Percentiles rank a stretch among this genome's conserved stretches.
Evolutionary conservation across 2,888 invertebrate genomes (phyloP).

Genomic region (Cephus spinipes): DNA sequence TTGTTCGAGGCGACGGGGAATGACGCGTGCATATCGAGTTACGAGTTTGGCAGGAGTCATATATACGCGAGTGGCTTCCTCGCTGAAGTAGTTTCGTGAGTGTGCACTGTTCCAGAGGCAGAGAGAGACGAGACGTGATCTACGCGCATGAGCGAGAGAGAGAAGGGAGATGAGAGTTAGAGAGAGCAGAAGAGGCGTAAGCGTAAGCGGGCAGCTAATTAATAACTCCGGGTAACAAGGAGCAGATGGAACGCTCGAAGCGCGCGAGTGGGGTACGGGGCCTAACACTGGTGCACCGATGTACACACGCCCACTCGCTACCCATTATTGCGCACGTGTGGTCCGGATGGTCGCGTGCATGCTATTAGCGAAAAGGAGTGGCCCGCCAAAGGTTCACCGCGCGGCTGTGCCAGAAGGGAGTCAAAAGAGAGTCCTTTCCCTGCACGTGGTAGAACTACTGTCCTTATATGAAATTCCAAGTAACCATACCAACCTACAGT

Average conservation of each 20-base stretch:
- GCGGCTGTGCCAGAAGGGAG: background rate
- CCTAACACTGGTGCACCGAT: slow-evolving; percentile 1
- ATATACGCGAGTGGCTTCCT: background rate
- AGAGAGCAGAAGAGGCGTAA: background rate
- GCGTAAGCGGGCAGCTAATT: slow-evolving; percentile 48
- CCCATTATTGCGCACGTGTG: slow-evolving; percentile 63
- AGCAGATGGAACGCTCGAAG: slow-evolving; percentile 57
- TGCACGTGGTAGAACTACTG: background rate
- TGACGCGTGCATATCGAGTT: slow-evolving; percentile 10
- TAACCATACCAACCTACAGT: background rate
- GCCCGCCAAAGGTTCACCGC: slow-evolving; percentile 22
- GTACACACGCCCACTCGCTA: slow-evolving; percentile 46
- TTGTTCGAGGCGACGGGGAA: background rate
- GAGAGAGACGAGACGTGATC: background rate
- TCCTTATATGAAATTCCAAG: background rate
- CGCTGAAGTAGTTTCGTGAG: background rate
- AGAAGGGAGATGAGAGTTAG: background rate
- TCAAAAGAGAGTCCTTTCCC: background rate
- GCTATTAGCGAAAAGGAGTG: slow-evolving; percentile 59
- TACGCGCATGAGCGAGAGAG: background rate
- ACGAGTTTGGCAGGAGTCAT: slow-evolving; percentile 24
- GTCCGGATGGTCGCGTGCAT: slow-evolving; percentile 63
- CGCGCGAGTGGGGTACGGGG: slow-evolving; percentile 19
- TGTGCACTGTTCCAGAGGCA: background rate
- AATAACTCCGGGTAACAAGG: slow-evolving; percentile 61